These are phyloP conservation scores for Porites lobata DNA, from an alignment of 92 coral and sea anemone species.

Conservation along the genomic window DNA sequence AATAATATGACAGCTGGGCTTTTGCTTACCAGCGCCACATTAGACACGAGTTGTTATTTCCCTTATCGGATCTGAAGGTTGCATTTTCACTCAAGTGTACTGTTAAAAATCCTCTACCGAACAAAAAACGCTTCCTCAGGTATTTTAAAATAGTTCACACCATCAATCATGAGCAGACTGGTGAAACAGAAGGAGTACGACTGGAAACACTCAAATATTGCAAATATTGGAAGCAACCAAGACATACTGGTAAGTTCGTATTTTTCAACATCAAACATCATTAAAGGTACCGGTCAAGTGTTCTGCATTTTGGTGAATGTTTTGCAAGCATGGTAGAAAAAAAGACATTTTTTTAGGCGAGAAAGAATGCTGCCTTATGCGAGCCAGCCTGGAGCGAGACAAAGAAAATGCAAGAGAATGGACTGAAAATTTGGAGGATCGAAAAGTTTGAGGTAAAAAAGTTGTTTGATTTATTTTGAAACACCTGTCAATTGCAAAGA, in stretches of 20 bases:
- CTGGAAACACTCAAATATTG: not conserved
- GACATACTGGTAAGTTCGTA: not conserved
- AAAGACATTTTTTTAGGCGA: not conserved
- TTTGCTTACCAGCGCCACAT: not conserved
- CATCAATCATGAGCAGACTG: not conserved
- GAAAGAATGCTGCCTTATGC: not conserved
- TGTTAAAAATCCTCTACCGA: not conserved
- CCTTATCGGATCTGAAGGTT: not conserved
- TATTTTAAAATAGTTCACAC: not conserved
- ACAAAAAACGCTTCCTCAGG: not conserved
- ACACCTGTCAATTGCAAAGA: not conserved
- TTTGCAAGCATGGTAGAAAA: not conserved
- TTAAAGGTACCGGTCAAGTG: not conserved
- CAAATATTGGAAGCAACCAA: not conserved
- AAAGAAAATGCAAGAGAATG: not conserved
- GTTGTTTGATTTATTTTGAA: not conserved
- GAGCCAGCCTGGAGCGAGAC: not conserved
- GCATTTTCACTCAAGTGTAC: not conserved
- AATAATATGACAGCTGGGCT: not conserved
- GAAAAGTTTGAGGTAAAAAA: not conserved
- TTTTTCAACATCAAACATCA: not conserved
- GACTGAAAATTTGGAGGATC: not conserved
- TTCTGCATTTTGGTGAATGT: not conserved
- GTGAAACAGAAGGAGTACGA: not conserved
- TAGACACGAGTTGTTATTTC: not conserved